Conservation (phyloP, 2,888 invertebrate genomes). For the Petrolisthes manimaculis region DNA sequence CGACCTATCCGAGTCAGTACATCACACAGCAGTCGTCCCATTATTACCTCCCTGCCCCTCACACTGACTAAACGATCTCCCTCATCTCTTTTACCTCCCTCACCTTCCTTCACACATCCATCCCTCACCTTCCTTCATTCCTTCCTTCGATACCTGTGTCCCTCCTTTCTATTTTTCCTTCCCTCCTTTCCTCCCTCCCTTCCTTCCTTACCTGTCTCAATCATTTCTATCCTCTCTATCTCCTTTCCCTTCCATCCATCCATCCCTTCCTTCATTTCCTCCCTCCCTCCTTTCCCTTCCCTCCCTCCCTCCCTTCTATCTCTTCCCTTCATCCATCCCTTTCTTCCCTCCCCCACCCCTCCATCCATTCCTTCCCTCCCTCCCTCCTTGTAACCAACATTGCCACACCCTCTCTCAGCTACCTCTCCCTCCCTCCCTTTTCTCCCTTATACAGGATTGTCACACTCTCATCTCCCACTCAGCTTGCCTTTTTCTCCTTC, state of each 20-base stretch:
- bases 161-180: not conserved
- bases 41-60: too few relatives aligned
- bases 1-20: too few relatives aligned
- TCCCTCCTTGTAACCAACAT: not conserved
- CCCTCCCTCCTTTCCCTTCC: not conserved
- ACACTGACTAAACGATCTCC: too few relatives aligned
- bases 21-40: too few relatives aligned
- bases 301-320: not conserved
- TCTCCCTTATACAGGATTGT: too few relatives aligned
- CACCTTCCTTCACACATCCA: too few relatives aligned
- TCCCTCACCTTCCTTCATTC: too few relatives aligned
- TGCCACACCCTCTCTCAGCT: not conserved
- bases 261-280: not conserved
- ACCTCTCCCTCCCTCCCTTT: not conserved
- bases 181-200: not conserved
- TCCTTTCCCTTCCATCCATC: not conserved
- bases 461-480: not conserved
- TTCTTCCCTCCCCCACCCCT: not conserved
- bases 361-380: not conserved
- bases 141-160: not conserved
- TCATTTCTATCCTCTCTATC: not conserved
- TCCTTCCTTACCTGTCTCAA: not conserved
- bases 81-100: too few relatives aligned
- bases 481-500: not conserved
- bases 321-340: not conserved